A percentile compares a stretch with the other conserved stretches of the same genome.
Conservation (phyloP, 2,888 invertebrate genomes). For the Linyphia triangularis region DNA sequence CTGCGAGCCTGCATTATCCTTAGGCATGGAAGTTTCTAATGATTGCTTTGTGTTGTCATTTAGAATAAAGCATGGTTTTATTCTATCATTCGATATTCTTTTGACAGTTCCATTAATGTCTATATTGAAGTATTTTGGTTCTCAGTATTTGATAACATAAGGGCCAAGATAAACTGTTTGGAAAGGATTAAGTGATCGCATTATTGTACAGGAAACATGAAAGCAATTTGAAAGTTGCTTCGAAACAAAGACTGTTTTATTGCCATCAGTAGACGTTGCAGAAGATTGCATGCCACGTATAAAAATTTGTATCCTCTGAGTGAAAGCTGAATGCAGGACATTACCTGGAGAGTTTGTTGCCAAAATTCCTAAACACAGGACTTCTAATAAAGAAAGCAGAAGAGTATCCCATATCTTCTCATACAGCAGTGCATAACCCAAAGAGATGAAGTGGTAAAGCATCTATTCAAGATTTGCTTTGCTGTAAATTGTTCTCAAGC, state of each 20-base stretch:
- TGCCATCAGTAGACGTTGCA: not conserved
- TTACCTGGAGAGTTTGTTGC: no score
- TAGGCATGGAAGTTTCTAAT: not conserved
- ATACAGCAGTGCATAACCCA: no score
- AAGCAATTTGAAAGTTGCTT: constrained; percentile 26
- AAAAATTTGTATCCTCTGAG: not conserved
- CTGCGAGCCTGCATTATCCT: not conserved
- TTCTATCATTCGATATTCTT: not conserved
- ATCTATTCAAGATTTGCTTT: no score
- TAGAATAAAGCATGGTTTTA: not conserved
- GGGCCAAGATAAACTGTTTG: not conserved
- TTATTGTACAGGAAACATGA: not conserved
- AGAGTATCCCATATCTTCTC: no score
- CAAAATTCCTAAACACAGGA: no score
- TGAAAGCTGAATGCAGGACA: constrained; percentile 54
- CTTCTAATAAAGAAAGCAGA: no score
- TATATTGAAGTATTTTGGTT: not conserved
- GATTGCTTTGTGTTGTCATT: not conserved
- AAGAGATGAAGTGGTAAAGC: no score
- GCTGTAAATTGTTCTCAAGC: no score
- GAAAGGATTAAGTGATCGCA: not conserved
- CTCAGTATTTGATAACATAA: not conserved
- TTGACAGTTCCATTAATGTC: not conserved
- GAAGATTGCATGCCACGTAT: not conserved
- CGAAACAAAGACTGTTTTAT: not conserved